These are phyloP conservation scores for Gnathonemus echidnorhynchus DNA, from an alignment of 2,113 vertebrate species.

Conservation along the genomic window DNA sequence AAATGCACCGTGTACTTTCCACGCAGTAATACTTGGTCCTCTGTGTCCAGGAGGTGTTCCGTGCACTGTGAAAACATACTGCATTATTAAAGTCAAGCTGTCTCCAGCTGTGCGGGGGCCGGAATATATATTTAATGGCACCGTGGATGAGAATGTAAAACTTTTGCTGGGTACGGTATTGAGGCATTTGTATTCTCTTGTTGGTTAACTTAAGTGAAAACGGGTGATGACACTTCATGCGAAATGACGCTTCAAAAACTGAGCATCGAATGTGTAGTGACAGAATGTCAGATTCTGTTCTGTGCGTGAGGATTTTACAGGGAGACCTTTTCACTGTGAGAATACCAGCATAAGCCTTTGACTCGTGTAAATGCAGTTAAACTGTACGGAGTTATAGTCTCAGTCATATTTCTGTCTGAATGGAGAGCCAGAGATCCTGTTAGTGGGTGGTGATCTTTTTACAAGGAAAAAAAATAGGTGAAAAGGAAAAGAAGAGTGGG, in stretches of 20 bases:
- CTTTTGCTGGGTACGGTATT: neutral
- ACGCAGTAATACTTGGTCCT: slow-evolving; percentile 37
- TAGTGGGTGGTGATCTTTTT: neutral
- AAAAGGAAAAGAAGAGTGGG: neutral
- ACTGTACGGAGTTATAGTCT: neutral
- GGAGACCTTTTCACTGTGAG: neutral
- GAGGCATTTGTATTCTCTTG: neutral
- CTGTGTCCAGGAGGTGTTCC: slow-evolving; percentile 33
- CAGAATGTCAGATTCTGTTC: neutral
- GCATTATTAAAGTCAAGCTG: neutral
- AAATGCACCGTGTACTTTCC: slow-evolving; percentile 44
- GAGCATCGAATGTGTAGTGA: neutral
- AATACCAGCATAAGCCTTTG: neutral
- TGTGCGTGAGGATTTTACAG: neutral
- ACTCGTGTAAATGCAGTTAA: slow-evolving; percentile 4
- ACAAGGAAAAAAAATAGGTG: neutral
- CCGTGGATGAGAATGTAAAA: neutral
- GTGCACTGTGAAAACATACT: slow-evolving; percentile 20
- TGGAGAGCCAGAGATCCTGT: neutral
- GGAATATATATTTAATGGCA: neutral
- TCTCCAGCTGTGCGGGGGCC: neutral
- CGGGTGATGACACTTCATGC: neutral
- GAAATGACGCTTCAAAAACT: neutral
- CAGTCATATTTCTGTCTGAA: slow-evolving; percentile 4
- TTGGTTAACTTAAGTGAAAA: neutral